These are phyloP conservation scores for Hirudo medicinalis DNA, from an alignment of 1,140 invertebrate species.

Conservation along the genomic window DNA sequence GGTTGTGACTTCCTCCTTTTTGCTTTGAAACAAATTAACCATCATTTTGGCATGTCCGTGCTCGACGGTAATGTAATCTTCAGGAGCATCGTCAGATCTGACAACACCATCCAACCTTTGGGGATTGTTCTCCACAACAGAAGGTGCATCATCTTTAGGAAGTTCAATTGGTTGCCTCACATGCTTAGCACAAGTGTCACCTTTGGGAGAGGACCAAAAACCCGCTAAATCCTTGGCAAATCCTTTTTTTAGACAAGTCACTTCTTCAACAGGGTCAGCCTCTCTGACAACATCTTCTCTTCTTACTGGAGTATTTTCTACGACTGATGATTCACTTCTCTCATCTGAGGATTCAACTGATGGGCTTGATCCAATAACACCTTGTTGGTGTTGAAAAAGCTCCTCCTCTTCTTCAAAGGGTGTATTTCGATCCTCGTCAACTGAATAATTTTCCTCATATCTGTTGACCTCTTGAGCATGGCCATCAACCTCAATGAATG, in stretches of 20 bases:
- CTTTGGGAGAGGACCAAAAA: conserved; percentile 5
- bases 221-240: conserved; percentile 10
- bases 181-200: not conserved
- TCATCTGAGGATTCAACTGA: not conserved
- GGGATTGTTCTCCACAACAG: conserved; percentile 8
- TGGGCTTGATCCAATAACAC: no score
- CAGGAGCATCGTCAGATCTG: not conserved
- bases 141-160: not conserved
- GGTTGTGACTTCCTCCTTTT: not conserved
- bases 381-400: no score
- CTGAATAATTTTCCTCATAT: no score
- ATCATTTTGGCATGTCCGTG: conserved; percentile 6
- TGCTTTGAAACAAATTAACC: not conserved
- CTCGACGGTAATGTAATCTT: conserved; percentile 4
- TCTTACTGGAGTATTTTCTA: conserved; percentile 5
- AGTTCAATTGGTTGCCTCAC: not conserved
- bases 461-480: no score
- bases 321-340: not conserved
- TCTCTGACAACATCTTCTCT: conserved; percentile 5
- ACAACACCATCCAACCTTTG: not conserved
- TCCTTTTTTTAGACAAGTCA: conserved; percentile 2
- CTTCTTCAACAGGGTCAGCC: conserved; percentile 4
- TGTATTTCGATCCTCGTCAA: no score
- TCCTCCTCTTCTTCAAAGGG: no score
- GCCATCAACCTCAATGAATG: no score